Conservation (phyloP, 2,888 invertebrate genomes). For the Mamestra brassicae region DNA sequence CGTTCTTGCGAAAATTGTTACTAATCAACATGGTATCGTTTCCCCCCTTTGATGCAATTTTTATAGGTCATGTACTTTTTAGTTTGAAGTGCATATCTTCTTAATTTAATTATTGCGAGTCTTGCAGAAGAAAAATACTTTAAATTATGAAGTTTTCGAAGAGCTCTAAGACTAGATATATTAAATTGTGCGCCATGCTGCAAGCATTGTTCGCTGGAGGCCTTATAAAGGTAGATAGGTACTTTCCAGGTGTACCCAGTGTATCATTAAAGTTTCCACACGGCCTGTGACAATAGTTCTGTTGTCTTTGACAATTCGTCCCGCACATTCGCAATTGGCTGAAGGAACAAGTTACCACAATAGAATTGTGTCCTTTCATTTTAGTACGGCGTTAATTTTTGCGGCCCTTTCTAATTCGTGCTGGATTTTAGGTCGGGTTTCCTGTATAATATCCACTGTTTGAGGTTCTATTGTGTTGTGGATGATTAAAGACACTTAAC, state of each 20-base stretch:
- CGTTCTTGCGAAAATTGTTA: background rate
- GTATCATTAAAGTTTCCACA: constrained; percentile 68
- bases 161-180: constrained; percentile 36
- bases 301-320: constrained; percentile 81
- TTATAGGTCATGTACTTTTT: too few species aligned
- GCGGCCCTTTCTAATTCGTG: constrained; percentile 47
- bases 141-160: background rate
- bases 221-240: constrained; percentile 51
- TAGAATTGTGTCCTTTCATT: constrained; percentile 82
- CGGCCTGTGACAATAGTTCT: constrained; percentile 68
- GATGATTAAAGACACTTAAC: background rate
- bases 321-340: constrained; percentile 73
- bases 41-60: too few species aligned
- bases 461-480: constrained; percentile 10
- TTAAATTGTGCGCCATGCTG: constrained; percentile 32
- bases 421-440: constrained; percentile 43
- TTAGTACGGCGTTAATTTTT: constrained; percentile 38
- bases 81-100: background rate
- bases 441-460: constrained; percentile 18
- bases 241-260: constrained; percentile 63
- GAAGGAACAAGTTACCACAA: constrained; percentile 76
- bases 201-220: constrained; percentile 52
- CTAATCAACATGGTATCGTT: background rate
- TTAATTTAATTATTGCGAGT: background rate
- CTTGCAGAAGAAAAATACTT: background rate